Base-by-base conservation (phyloP, 2,888 invertebrate species). In the Parthenolecanium corni region DNA sequence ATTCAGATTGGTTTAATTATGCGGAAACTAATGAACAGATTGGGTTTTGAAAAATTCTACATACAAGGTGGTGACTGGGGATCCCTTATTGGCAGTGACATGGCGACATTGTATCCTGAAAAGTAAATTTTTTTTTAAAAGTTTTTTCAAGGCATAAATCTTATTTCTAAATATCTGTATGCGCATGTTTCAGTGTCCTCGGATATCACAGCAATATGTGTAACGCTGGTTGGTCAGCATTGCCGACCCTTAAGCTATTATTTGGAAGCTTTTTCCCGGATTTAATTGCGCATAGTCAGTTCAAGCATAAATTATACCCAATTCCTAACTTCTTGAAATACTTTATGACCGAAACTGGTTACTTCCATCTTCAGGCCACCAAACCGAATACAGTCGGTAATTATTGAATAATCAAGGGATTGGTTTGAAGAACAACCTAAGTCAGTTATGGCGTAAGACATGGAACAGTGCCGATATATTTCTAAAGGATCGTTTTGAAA, bases 11-110 rank as follows among this genome's bases (percentile, higher is more conserved):
- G 80, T 0, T 76, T 79, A 0, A 72, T 84, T 52, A 76, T 86
- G 69, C 78, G 78, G 58, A 82, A 82, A 69, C 74, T 89, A 53
- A 87, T 88, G 86, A 72, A 77, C 40, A 74, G 84, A n/a, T 74
- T 89, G 0, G 84, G 83, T 0, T 78, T 79, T 71, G 72, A 80
- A 53, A 76, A 80, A 70, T 89, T 77, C 72, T 85, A 82, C 72
- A 73, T 81, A 0, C 86, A 88, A 74, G 87, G 86, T 0, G 89
- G 89, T 0, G 91, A 92, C 71, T 90, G 88, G 88, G 93, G 92
- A 0, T 75, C 83, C 0, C 5, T 78, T 0, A 79, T 89, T 46
- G 81, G 79, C 0, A 72, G 78, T 0, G 70, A 76, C n/a, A 76
- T 92, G 72, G 79, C 85, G 0, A 76, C 78, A 0, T 69, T 84